A percentile compares a stretch with the other conserved stretches of the same genome.
Conservation (phyloP, 2,888 invertebrate species). For the Dryomyza anilis region DNA sequence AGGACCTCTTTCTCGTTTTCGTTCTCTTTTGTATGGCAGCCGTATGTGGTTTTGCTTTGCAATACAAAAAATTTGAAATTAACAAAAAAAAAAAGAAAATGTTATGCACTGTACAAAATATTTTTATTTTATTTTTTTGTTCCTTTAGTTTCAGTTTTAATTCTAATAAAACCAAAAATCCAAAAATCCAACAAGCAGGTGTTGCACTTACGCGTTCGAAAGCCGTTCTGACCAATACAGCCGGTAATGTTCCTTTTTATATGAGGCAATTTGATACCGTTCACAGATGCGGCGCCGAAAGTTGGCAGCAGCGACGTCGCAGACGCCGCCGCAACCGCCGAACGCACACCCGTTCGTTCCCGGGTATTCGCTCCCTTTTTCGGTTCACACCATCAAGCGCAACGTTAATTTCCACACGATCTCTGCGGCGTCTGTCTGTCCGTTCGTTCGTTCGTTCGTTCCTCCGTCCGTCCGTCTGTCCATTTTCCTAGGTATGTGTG, state of each 20-base stretch:
- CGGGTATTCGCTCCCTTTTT: slow-evolving; percentile 56
- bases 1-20: slow-evolving; percentile 30
- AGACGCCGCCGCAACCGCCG: too few relatives aligned
- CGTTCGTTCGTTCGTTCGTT: background rate
- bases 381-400: slow-evolving; percentile 44
- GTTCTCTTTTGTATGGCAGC: background rate
- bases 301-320: too few relatives aligned
- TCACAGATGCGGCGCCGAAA: slow-evolving; percentile 47
- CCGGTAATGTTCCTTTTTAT: slow-evolving; percentile 65
- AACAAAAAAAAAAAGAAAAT: too few relatives aligned
- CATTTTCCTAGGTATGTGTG: slow-evolving; percentile 23
- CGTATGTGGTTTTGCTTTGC: too few relatives aligned
- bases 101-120: background rate
- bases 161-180: slow-evolving; percentile 35
- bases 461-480: slow-evolving; percentile 15
- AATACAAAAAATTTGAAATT: background rate
- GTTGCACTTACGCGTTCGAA: slow-evolving; percentile 88
- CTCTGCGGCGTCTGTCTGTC: slow-evolving; percentile 3
- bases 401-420: background rate
- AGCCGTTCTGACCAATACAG: slow-evolving; percentile 93
- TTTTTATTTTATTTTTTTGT: too few relatives aligned
- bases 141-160: slow-evolving; percentile 31
- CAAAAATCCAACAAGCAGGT: slow-evolving; percentile 54
- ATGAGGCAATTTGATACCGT: slow-evolving; percentile 63
- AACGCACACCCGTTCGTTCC: slow-evolving; percentile 42